Evolutionary conservation across 2,797 vertebrate species (phyloP).

Genomic region (Cirrhinus mrigala): DNA sequence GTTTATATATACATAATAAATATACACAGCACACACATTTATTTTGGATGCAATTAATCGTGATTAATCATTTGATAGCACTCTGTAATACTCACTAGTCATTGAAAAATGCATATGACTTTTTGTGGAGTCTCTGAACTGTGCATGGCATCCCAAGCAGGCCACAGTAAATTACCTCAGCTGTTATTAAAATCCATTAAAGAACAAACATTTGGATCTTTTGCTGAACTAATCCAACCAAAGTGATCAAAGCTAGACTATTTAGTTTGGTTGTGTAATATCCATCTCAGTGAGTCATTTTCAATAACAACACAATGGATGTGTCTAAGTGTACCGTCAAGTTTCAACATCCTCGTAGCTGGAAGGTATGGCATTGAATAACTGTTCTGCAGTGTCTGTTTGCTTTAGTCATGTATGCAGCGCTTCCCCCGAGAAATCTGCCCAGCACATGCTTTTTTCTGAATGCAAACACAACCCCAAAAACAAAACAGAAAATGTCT

Average conservation of each 20-base stretch:
- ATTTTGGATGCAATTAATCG: too few species aligned
- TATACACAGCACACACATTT: too few species aligned
- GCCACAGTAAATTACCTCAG: neutral
- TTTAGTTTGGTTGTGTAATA: neutral
- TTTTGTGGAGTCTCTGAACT: neutral
- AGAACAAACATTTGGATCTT: neutral
- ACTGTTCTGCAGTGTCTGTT: neutral
- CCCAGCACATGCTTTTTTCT: neutral
- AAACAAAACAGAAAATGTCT: slow-evolving; percentile 31
- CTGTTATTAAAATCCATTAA: neutral
- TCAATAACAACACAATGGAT: neutral
- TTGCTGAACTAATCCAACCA: neutral
- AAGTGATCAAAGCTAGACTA: neutral
- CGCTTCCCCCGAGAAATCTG: neutral
- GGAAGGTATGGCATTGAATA: slow-evolving; percentile 1
- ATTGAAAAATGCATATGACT: neutral
- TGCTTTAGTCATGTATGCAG: neutral
- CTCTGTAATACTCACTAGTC: too few species aligned
- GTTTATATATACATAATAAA: too few species aligned
- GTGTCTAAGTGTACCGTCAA: neutral
- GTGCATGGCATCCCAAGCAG: neutral
- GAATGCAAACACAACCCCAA: neutral
- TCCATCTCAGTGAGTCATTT: neutral
- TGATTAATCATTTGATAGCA: too few species aligned
- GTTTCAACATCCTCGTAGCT: neutral